Evolutionary conservation across 2,113 vertebrate species (phyloP).

Genomic region (Xyrauchen texanus): DNA sequence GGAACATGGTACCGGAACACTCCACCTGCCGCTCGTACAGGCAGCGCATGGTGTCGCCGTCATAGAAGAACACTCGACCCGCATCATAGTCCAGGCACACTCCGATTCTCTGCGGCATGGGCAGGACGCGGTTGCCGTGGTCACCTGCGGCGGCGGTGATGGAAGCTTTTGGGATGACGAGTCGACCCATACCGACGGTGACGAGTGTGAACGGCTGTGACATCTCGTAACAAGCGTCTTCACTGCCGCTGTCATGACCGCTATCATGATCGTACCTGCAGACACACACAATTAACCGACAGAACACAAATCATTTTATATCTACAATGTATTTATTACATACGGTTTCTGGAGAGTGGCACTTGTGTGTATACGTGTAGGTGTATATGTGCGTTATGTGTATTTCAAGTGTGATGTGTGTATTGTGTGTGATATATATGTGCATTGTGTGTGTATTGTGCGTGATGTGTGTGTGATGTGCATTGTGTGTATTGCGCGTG

Average conservation of each 20-base stretch:
- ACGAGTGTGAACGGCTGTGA: slow-evolving; percentile 89
- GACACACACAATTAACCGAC: neutral
- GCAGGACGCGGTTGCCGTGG: slow-evolving; percentile 79
- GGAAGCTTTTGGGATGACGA: slow-evolving; percentile 87
- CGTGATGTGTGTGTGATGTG: neutral
- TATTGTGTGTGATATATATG: no score
- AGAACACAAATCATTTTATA: no score
- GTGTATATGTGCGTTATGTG: no score
- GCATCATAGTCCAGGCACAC: slow-evolving; percentile 89
- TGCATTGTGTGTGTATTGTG: no score
- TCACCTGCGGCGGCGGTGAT: slow-evolving; percentile 67
- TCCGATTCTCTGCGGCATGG: slow-evolving; percentile 85
- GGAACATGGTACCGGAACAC: slow-evolving; percentile 91
- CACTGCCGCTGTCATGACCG: slow-evolving; percentile 96
- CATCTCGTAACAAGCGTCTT: slow-evolving; percentile 85
- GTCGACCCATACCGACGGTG: slow-evolving; percentile 91
- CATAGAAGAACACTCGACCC: slow-evolving; percentile 87
- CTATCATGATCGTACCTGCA: slow-evolving; percentile 94
- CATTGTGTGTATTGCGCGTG: neutral
- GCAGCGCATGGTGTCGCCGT: slow-evolving; percentile 86
- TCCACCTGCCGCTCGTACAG: slow-evolving; percentile 91
- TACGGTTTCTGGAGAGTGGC: no score
- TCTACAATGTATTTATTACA: no score
- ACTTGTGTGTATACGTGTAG: no score
- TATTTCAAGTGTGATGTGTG: no score